Conservation (phyloP, 2,797 vertebrate genomes). For the Hybognathus amarus region DNA sequence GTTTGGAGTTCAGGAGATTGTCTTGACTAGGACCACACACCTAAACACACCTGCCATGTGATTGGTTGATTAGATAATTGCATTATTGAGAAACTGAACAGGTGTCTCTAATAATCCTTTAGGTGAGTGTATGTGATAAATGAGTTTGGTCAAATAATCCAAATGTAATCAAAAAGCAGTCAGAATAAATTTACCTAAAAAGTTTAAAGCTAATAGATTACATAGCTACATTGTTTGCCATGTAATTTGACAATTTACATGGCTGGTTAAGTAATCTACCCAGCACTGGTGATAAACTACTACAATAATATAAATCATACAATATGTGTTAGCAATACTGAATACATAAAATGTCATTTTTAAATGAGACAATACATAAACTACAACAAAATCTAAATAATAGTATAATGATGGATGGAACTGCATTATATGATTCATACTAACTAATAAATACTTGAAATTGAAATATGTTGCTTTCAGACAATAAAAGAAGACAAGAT, state of each 20-base stretch:
- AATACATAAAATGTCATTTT: background rate
- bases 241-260: no score
- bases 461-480: slow-evolving; percentile 67
- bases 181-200: background rate
- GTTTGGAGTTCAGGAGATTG: no score
- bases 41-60: no score
- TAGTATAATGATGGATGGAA: background rate
- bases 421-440: background rate
- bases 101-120: no score
- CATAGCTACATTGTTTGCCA: background rate
- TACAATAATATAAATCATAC: background rate
- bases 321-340: background rate
- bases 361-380: background rate
- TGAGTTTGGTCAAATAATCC: background rate
- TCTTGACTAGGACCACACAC: no score
- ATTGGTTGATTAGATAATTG: no score
- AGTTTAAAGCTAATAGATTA: background rate
- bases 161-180: background rate
- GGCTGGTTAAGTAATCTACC: no score
- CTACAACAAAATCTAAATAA: no score
- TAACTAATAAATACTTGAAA: background rate
- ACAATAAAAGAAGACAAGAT: slow-evolving; percentile 83
- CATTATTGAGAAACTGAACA: no score
- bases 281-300: background rate
- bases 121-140: background rate